Conservation (phyloP, 1,140 invertebrate genomes). For the Oryzaephilus surinamensis region DNA sequence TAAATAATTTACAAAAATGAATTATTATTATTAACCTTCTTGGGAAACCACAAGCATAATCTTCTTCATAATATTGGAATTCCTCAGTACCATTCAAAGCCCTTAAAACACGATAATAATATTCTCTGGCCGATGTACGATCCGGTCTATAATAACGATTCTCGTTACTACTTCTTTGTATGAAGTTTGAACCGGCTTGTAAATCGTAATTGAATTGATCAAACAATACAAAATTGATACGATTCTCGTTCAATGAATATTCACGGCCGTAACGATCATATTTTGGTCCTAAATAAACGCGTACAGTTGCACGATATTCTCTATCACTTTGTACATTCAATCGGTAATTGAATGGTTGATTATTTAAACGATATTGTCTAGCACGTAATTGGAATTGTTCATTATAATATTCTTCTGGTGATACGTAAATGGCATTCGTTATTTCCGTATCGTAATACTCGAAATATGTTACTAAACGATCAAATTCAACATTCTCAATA, state of each 20-base stretch:
- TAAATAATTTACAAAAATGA: too few relatives aligned
- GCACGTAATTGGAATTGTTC: slow-evolving; percentile 28
- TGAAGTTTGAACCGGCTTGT: slow-evolving; percentile 49
- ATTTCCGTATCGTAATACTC: slow-evolving; percentile 56
- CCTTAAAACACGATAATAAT: slow-evolving; percentile 45
- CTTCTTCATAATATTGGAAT: slow-evolving; percentile 39
- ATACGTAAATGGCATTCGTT: slow-evolving; percentile 46
- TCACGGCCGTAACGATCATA: slow-evolving; percentile 44
- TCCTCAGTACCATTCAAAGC: slow-evolving; percentile 37
- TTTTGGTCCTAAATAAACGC: slow-evolving; percentile 58
- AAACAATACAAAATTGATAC: slow-evolving; percentile 52
- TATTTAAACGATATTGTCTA: slow-evolving; percentile 41
- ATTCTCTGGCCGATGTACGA: slow-evolving; percentile 45
- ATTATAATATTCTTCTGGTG: slow-evolving; percentile 8
- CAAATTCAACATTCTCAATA: slow-evolving; percentile 48
- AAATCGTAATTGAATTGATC: slow-evolving; percentile 57
- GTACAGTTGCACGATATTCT: slow-evolving; percentile 41
- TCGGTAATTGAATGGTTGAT: slow-evolving; percentile 52
- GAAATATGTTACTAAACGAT: slow-evolving; percentile 52
- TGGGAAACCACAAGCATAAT: slow-evolving; percentile 47
- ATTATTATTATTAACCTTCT: too few relatives aligned
- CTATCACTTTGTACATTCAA: slow-evolving; percentile 46
- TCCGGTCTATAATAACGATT: slow-evolving; percentile 53
- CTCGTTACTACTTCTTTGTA: slow-evolving; percentile 53
- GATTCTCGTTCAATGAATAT: slow-evolving; percentile 43